Conservation (phyloP, 1,140 invertebrate species). For the Pseudomyrmex cubaensis region DNA sequence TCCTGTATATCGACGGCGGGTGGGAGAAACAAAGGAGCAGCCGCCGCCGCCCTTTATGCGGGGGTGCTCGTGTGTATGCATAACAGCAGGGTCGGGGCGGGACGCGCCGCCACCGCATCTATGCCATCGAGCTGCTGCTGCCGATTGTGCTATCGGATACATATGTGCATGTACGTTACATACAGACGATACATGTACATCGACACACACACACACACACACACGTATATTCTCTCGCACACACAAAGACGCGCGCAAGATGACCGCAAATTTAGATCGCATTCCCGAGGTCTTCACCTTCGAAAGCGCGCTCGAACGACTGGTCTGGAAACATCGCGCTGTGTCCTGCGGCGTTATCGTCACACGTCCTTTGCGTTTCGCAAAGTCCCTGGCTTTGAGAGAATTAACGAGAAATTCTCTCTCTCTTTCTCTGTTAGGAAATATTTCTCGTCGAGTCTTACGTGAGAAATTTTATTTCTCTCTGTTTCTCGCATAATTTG, state of each 20-base stretch:
- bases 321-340: conserved; percentile 22
- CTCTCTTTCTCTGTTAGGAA: no score
- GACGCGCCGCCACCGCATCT: conserved; percentile 40
- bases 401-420: no score
- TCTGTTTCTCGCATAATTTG: background rate
- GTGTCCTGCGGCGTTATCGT: background rate
- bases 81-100: conserved; percentile 5
- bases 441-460: background rate
- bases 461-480: background rate
- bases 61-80: conserved; percentile 47
- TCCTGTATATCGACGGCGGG: background rate
- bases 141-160: conserved; percentile 35
- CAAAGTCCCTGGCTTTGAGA: no score
- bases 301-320: conserved; percentile 20
- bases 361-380: background rate
- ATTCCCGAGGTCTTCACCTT: conserved; percentile 46
- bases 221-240: background rate
- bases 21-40: conserved; percentile 58
- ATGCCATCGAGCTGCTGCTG: conserved; percentile 42
- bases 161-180: conserved; percentile 26
- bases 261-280: conserved; percentile 61
- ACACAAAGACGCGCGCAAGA: conserved; percentile 12
- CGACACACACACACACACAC: conserved; percentile 11
- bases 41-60: conserved; percentile 52
- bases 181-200: background rate